Evolutionary conservation across 2,113 vertebrate species (phyloP).

Genomic region (Halcyon malimbica): DNA sequence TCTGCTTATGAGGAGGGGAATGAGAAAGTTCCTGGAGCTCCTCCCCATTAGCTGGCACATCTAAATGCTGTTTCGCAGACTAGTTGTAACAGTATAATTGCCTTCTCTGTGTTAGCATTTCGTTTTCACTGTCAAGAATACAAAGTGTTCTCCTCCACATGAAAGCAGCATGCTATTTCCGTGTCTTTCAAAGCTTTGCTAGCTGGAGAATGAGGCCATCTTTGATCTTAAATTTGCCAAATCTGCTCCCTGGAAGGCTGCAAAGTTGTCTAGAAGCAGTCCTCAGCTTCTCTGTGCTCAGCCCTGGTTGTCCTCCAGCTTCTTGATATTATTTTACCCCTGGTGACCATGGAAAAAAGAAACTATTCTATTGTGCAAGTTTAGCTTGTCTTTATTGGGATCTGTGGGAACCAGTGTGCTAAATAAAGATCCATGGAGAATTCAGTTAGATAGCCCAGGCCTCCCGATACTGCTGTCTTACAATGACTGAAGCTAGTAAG

Average conservation of each 20-base stretch:
- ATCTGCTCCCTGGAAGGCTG: background rate
- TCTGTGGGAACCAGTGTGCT: background rate
- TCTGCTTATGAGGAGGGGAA: constrained; percentile 17
- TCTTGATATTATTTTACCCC: background rate
- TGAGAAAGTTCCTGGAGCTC: constrained; percentile 36
- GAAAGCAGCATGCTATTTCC: constrained; percentile 28
- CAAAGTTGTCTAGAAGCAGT: background rate
- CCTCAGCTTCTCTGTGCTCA: background rate
- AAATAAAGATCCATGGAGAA: background rate
- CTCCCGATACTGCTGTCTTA: background rate
- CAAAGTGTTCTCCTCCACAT: constrained; percentile 22
- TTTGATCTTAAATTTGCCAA: constrained; percentile 43
- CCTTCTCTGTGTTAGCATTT: constrained; percentile 28
- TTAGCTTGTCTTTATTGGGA: background rate
- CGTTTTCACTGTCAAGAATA: constrained; percentile 47
- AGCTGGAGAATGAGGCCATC: constrained; percentile 35
- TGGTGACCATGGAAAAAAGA: background rate
- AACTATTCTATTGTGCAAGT: background rate
- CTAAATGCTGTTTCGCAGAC: background rate
- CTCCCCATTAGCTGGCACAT: background rate
- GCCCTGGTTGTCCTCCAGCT: background rate
- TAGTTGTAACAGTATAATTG: constrained; percentile 4
- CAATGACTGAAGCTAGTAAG: background rate
- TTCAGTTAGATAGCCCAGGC: background rate
- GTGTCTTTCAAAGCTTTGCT: constrained; percentile 20